Evolutionary conservation across 1,140 invertebrate species (phyloP).

Genomic region (Drosophila seguyi): DNA sequence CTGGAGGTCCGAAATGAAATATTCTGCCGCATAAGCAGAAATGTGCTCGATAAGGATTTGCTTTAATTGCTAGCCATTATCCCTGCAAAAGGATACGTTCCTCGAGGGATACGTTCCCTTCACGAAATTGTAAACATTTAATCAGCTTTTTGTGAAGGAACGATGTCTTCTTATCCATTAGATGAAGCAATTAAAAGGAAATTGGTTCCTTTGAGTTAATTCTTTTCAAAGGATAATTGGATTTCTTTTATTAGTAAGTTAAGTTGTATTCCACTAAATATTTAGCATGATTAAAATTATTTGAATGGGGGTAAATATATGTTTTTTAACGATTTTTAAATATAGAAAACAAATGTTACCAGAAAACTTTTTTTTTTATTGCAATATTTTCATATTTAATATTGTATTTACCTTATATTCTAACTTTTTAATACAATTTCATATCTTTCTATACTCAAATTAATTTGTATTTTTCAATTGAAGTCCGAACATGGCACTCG

Average conservation of each 20-base stretch:
- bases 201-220: not conserved
- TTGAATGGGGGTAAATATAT: not conserved
- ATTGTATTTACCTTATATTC: not conserved
- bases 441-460: not conserved
- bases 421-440: not conserved
- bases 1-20: conserved; percentile 24
- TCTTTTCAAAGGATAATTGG: not conserved
- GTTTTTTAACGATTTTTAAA: not conserved
- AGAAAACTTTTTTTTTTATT: too few species aligned
- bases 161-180: not conserved
- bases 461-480: conserved; percentile 24
- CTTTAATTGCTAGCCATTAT: conserved; percentile 47
- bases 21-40: conserved; percentile 46
- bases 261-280: not conserved
- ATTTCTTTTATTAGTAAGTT: not conserved
- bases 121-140: conserved; percentile 19
- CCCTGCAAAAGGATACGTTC: conserved; percentile 7
- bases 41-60: conserved; percentile 37
- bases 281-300: too few species aligned
- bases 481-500: conserved; percentile 5
- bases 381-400: not conserved
- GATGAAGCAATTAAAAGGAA: conserved; percentile 4
- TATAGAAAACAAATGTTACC: not conserved
- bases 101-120: not conserved
- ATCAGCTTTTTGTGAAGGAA: conserved; percentile 6